phyloP scores from a whole-genome alignment of 1,140 invertebrate species.

The Aethina tumida region DNA sequence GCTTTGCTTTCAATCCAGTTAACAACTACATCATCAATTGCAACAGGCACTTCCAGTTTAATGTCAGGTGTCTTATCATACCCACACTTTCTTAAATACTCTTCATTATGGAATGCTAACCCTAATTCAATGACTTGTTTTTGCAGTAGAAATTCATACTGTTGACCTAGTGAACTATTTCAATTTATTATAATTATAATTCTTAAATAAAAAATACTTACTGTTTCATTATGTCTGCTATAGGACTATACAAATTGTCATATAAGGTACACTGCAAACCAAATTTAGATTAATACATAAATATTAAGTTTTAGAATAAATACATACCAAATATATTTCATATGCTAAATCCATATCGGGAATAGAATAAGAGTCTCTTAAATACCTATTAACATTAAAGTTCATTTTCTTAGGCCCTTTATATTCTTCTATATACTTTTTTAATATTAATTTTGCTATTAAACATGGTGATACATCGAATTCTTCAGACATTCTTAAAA shows the following conservation, averaged over 20 bases:
- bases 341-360: conserved; percentile 58
- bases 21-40: conserved; percentile 73
- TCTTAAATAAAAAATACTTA: conserved; percentile 37
- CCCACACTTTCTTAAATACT: conserved; percentile 65
- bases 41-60: conserved; percentile 82
- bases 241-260: conserved; percentile 68
- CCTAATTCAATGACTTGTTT: conserved; percentile 46
- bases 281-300: conserved; percentile 31
- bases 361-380: conserved; percentile 64
- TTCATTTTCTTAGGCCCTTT: conserved; percentile 14
- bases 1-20: conserved; percentile 98
- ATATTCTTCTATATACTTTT: conserved; percentile 42
- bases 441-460: conserved; percentile 54
- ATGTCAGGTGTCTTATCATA: conserved; percentile 95
- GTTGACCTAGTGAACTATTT: conserved; percentile 58
- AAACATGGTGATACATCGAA: conserved; percentile 50
- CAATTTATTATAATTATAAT: conserved; percentile 4
- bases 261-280: conserved; percentile 50
- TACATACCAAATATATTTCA: conserved; percentile 63
- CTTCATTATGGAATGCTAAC: conserved; percentile 70
- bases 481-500: conserved; percentile 46
- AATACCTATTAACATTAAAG: conserved; percentile 43
- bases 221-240: conserved; percentile 63
- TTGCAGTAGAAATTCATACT: conserved; percentile 64
- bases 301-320: no score